phyloP scores from a whole-genome alignment of 2,888 invertebrate species.

The Microctonus hyperodae region DNA sequence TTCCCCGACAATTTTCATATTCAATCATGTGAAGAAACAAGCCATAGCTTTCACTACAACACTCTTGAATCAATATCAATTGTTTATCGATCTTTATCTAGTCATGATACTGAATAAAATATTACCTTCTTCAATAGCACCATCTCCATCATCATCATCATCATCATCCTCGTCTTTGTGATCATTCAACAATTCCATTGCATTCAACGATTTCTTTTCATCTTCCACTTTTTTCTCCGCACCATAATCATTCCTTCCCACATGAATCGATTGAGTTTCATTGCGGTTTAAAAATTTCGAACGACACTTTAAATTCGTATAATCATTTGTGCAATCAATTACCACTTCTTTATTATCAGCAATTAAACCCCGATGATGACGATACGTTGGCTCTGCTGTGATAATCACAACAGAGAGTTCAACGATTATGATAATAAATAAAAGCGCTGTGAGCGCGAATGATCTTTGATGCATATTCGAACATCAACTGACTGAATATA shows the following conservation, averaged over 20 bases:
- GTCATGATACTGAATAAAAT: neutral
- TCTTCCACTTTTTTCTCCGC: slow-evolving; percentile 3
- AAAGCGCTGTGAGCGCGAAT: slow-evolving; percentile 42
- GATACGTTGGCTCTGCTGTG: slow-evolving; percentile 33
- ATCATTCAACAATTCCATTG: slow-evolving; percentile 11
- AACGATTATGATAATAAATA: slow-evolving; percentile 25
- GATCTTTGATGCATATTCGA: slow-evolving; percentile 57
- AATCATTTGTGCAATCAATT: slow-evolving; percentile 36
- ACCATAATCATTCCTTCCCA: neutral
- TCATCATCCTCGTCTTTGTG: slow-evolving; percentile 25
- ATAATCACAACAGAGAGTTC: slow-evolving; percentile 22
- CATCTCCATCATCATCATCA: slow-evolving; percentile 26
- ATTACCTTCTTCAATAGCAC: slow-evolving; percentile 30
- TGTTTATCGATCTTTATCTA: neutral
- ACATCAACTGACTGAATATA: slow-evolving; percentile 44
- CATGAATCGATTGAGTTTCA: neutral
- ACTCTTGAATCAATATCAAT: neutral
- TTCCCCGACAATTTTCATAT: neutral
- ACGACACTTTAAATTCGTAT: slow-evolving; percentile 31
- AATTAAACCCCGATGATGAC: slow-evolving; percentile 26
- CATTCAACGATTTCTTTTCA: slow-evolving; percentile 20
- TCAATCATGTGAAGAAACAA: slow-evolving; percentile 7
- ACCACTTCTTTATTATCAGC: slow-evolving; percentile 30
- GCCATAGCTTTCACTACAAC: slow-evolving; percentile 12
- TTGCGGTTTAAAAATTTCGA: neutral